phyloP scores from a whole-genome alignment of 2,888 invertebrate species.

The Stictocephala bisonia region DNA sequence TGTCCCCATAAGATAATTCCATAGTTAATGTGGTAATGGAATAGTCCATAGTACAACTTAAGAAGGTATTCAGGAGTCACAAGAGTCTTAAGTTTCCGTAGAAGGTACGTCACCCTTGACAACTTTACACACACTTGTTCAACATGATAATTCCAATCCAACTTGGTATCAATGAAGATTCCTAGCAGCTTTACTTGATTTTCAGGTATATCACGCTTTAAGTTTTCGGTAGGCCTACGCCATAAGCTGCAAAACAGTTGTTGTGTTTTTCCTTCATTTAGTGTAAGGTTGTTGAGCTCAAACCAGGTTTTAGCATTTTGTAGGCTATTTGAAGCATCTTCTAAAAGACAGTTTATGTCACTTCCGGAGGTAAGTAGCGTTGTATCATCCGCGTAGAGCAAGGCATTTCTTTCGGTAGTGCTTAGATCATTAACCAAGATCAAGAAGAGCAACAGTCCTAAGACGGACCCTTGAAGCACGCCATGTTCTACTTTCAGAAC shows the following conservation, averaged over 20 bases:
- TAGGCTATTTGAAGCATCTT: not conserved
- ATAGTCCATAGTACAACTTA: not conserved
- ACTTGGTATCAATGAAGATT: not conserved
- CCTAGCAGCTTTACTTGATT: not conserved
- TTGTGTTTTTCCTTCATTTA: not conserved
- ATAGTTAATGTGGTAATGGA: not conserved
- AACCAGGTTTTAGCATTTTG: not conserved
- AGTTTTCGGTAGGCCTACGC: not conserved
- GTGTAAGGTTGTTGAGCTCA: not conserved
- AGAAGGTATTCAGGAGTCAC: not conserved
- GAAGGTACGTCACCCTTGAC: not conserved
- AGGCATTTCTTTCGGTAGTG: not conserved
- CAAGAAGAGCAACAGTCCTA: constrained; percentile 12
- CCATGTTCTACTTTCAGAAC: not conserved
- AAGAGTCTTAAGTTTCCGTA: not conserved
- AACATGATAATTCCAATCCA: not conserved
- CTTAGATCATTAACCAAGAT: constrained; percentile 8
- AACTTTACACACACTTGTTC: not conserved
- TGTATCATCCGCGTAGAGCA: constrained; percentile 12
- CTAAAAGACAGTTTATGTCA: not conserved
- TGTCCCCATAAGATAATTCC: not conserved
- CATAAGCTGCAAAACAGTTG: too few species aligned
- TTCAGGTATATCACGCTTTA: not conserved
- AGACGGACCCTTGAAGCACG: not conserved
- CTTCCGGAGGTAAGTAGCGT: not conserved